Evolutionary conservation across 1,140 invertebrate species (phyloP).

Genomic region (Papilio helenus): DNA sequence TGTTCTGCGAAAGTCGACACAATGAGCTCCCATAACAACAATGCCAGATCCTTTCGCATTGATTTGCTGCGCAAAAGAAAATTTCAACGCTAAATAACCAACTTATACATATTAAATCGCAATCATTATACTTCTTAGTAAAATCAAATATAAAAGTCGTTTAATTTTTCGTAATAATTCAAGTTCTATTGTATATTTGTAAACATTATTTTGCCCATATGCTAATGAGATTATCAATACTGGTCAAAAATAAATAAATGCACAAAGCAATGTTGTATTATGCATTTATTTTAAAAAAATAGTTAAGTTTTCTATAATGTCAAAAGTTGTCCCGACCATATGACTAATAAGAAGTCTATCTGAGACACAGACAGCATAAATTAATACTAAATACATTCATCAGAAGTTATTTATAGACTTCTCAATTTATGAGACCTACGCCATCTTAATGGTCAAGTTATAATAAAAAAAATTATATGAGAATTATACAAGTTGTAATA

Average conservation of each 20-base stretch:
- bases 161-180: neutral
- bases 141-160: neutral
- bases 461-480: neutral
- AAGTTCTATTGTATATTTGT: neutral
- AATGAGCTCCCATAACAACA: constrained; percentile 63
- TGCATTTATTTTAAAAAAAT: neutral
- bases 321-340: neutral
- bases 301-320: neutral
- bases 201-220: no score
- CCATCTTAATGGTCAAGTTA: neutral
- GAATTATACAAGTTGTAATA: neutral
- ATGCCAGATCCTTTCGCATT: constrained; percentile 52
- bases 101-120: neutral
- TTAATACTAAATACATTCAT: neutral
- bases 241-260: no score
- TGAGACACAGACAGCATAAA: neutral
- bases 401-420: neutral
- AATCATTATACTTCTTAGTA: neutral
- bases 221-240: no score
- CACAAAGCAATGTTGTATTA: neutral
- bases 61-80: constrained; percentile 44
- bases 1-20: constrained; percentile 62
- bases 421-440: neutral
- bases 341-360: neutral
- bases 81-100: neutral